Percentiles rank a stretch among this genome's conserved stretches.
Evolutionary conservation across 2,113 vertebrate species (phyloP).

Genomic region (Nothobranchius kuhntae): DNA sequence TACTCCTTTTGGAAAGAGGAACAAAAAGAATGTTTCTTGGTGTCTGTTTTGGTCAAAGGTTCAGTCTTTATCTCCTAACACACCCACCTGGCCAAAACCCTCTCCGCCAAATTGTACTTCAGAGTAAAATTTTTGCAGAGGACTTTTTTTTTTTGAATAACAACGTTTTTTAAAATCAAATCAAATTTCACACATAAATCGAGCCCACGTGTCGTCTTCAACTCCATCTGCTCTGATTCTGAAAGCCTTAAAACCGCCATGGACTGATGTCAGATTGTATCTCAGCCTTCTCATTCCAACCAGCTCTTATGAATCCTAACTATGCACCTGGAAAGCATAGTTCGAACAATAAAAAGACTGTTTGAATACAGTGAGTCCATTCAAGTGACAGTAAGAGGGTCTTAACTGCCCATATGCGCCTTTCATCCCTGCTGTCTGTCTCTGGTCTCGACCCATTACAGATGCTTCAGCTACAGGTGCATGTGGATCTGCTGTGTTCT

Average conservation of each 20-base stretch:
- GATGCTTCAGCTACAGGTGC: slow-evolving; percentile 2
- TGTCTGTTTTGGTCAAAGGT: slow-evolving; percentile 40
- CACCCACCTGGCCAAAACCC: slow-evolving; percentile 24
- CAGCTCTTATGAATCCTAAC: neutral
- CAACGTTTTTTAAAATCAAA: too few species aligned
- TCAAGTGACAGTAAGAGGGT: slow-evolving; percentile 56
- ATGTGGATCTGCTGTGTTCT: neutral
- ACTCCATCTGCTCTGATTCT: slow-evolving; percentile 41
- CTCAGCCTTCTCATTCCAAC: too few species aligned
- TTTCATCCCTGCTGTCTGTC: too few species aligned
- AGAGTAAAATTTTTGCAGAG: slow-evolving; percentile 1
- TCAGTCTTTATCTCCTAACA: slow-evolving; percentile 36
- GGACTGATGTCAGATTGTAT: too few species aligned
- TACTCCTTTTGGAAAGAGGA: neutral
- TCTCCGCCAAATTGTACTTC: slow-evolving; percentile 7
- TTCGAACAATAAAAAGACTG: neutral
- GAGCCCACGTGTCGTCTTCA: neutral
- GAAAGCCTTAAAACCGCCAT: neutral
- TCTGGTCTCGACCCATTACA: too few species aligned
- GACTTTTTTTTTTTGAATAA: too few species aligned
- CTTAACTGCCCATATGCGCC: neutral
- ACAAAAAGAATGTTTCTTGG: neutral
- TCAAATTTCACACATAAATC: too few species aligned
- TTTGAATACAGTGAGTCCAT: slow-evolving; percentile 46
- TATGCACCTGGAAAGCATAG: slow-evolving; percentile 40